Conservation (phyloP, 2,113 vertebrate genomes). For the Ornithorhynchus anatinus region DNA sequence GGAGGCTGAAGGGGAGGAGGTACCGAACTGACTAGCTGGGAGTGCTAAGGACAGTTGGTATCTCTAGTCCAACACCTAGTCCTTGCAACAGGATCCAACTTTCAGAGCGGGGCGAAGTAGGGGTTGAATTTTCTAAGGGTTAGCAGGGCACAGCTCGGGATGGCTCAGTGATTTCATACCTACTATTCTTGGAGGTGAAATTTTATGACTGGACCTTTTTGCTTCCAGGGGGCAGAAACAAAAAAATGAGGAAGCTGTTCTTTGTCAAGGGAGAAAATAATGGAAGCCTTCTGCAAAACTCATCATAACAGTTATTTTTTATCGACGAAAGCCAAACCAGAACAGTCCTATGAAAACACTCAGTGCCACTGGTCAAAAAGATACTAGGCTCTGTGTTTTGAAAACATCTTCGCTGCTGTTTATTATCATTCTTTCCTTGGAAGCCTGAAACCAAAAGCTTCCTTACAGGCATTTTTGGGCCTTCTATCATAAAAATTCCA, state of each 20-base stretch:
- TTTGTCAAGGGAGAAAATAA: conserved; percentile 54
- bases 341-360: conserved; percentile 22
- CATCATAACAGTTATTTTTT: conserved; percentile 51
- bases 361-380: conserved; percentile 36
- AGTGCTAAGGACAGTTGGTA: conserved; percentile 9
- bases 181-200: conserved; percentile 2
- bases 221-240: conserved; percentile 17
- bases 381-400: no score
- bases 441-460: conserved; percentile 12
- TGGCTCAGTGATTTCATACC: not conserved
- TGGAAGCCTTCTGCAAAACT: conserved; percentile 43
- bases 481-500: no score
- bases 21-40: not conserved
- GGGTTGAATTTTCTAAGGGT: not conserved
- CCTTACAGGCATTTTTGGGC: not conserved
- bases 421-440: not conserved
- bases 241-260: conserved; percentile 42
- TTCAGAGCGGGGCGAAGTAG: conserved; percentile 1
- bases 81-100: conserved; percentile 20
- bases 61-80: conserved; percentile 36
- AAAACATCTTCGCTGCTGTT: not conserved
- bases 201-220: not conserved
- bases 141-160: not conserved
- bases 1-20: conserved; percentile 66
- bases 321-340: conserved; percentile 44